phyloP scores from a whole-genome alignment of 1,140 invertebrate species.

The Trichonephila clavipes region DNA sequence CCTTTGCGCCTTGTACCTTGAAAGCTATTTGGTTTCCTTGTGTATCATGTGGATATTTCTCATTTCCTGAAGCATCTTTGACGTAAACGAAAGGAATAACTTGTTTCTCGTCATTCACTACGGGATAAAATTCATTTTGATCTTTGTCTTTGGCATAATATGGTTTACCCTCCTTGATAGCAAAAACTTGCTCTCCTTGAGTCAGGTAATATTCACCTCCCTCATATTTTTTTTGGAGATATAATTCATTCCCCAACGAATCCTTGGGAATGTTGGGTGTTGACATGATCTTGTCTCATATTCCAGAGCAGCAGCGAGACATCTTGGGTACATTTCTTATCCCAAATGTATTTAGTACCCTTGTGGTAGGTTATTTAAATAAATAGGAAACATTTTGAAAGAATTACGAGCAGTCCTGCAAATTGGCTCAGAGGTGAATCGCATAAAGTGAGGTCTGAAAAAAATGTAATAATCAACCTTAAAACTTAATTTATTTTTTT shows the following conservation, averaged over 20 bases:
- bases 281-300: not conserved
- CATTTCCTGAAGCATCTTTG: not conserved
- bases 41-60: not conserved
- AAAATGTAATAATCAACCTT: no score
- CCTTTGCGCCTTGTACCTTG: rapidly evolving
- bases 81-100: not conserved
- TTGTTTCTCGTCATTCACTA: not conserved
- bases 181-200: not conserved
- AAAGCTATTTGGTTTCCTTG: not conserved
- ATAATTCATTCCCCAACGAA: no score
- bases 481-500: no score
- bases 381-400: no score
- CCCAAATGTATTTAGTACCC: no score
- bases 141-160: not conserved
- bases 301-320: no score
- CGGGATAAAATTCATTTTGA: not conserved
- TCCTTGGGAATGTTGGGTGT: not conserved
- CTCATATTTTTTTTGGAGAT: not conserved
- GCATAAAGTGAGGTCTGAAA: no score
- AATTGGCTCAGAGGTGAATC: no score
- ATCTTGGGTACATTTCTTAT: no score
- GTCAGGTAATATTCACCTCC: not conserved
- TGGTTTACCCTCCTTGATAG: not conserved
- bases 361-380: no score
- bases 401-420: no score